These are phyloP conservation scores for Heliconius congener DNA, from an alignment of 1,140 invertebrate species.

Conservation along the genomic window DNA sequence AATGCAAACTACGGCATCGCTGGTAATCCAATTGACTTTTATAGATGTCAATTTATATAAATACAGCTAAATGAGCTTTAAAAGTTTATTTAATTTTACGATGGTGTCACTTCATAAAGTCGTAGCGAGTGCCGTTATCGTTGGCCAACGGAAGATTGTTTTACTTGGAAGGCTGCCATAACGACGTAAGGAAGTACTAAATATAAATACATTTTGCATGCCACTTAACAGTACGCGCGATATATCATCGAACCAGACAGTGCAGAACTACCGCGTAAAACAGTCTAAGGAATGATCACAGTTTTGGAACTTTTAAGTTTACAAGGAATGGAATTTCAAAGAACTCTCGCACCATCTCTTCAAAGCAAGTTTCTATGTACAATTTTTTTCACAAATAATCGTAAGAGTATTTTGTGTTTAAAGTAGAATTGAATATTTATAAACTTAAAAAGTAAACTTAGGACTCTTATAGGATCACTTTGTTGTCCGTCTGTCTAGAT, in stretches of 20 bases:
- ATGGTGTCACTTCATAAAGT: constrained; percentile 70
- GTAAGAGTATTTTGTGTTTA: background rate
- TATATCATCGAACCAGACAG: constrained; percentile 67
- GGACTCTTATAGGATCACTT: too few relatives aligned
- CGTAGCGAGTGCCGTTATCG: constrained; percentile 66
- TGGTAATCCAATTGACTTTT: background rate
- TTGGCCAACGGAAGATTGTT: constrained; percentile 71
- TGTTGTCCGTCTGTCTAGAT: too few relatives aligned
- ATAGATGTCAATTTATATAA: constrained; percentile 1
- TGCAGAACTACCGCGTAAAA: constrained; percentile 54
- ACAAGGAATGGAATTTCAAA: constrained; percentile 35
- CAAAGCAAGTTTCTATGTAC: constrained; percentile 25
- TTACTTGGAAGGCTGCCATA: constrained; percentile 76
- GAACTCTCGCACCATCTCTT: constrained; percentile 26
- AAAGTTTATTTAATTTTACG: constrained; percentile 56
- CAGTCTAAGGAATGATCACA: constrained; percentile 52
- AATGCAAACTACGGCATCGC: background rate
- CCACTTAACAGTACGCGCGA: constrained; percentile 73
- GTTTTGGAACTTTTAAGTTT: constrained; percentile 48
- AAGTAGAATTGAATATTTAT: background rate
- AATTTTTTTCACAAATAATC: background rate
- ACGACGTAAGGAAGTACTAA: constrained; percentile 77
- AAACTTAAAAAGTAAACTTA: too few relatives aligned
- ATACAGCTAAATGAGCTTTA: background rate
- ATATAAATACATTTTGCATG: constrained; percentile 80